Base-by-base conservation (phyloP, 2,888 invertebrate genomes). In the Dascillus cervinus region DNA sequence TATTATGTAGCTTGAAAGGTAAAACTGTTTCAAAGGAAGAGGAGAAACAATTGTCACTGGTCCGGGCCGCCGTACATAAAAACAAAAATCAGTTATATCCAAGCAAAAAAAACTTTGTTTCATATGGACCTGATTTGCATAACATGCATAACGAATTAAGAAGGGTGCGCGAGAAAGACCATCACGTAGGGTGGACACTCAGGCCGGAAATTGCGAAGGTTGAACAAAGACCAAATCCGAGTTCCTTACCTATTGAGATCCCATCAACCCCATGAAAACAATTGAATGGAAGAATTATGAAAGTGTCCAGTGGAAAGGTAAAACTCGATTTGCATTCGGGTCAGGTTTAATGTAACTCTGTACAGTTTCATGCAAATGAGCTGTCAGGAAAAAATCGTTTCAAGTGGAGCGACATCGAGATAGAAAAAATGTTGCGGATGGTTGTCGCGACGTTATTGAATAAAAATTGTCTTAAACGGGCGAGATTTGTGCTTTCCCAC, bases 121-220 rank as follows among this genome's bases (percentile, higher is more conserved):
- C 45, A 44, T 48, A 37, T 36, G 37, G 26, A 21, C 13, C 35
- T 44, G 34, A 54, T 54, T 54, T 54, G 54, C 54, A 54, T 54
- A 54, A 52, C 53, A 50, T 52, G 52, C 53, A 53, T 53, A 53
- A 43, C 52, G 52, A 54, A 53, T 54, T 46, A 48, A 44, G 47
- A 37, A 46, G 46, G 48, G 46, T 39, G 40, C 29, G 26, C 28
- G 29, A 36, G 29, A 35, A 39, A 29, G 41, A 35, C 20, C 23
- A 34, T 32, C 37, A 34, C 33, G 32, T 34, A 41, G 46, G 44
- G 44, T 45, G 44, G 47, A 46, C 47, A 44, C 38, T 37, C 38
- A 32, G 27, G 36, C 30, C 36, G 33, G 33, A 31, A 32, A 27
- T 27, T 30, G 26, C 25, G 25, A 22, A 35, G 29, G 41, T 32